A percentile compares a stretch with the other conserved stretches of the same genome.
These are phyloP conservation scores for Heliconius charithonia DNA, from an alignment of 2,888 invertebrate species.

Conservation along the genomic window DNA sequence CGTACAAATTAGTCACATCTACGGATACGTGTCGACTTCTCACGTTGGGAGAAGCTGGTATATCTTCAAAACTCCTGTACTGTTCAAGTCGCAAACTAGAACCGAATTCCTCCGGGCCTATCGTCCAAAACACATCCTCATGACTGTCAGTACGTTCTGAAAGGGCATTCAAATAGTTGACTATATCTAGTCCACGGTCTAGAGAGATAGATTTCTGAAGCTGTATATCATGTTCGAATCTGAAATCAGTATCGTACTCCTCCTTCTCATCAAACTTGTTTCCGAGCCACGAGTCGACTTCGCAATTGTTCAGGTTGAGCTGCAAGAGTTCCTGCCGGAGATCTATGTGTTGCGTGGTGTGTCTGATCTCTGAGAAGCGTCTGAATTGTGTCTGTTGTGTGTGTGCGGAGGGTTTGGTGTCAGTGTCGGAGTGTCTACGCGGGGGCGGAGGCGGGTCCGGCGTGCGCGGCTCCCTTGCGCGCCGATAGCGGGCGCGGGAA, in stretches of 20 bases:
- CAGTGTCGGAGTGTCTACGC: slow-evolving; percentile 70
- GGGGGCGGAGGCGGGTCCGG: slow-evolving; percentile 70
- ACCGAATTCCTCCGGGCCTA: slow-evolving; percentile 57
- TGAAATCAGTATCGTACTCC: slow-evolving; percentile 54
- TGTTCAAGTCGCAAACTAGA: slow-evolving; percentile 54
- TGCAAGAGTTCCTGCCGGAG: slow-evolving; percentile 71
- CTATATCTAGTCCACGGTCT: slow-evolving; percentile 71
- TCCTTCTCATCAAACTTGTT: slow-evolving; percentile 62
- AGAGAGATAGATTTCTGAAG: slow-evolving; percentile 72
- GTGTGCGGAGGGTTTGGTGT: slow-evolving; percentile 46
- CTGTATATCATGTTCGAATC: slow-evolving; percentile 67
- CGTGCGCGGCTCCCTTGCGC: slow-evolving; percentile 88
- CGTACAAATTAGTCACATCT: slow-evolving; percentile 54
- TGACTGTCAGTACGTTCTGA: slow-evolving; percentile 56
- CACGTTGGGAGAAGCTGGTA: slow-evolving; percentile 71
- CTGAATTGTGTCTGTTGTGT: slow-evolving; percentile 48
- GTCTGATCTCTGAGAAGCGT: slow-evolving; percentile 60
- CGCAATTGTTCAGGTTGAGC: slow-evolving; percentile 64
- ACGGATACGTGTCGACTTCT: slow-evolving; percentile 77
- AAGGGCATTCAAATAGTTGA: slow-evolving; percentile 66
- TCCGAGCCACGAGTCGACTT: slow-evolving; percentile 72
- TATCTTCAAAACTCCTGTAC: slow-evolving; percentile 74
- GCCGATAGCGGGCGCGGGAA: slow-evolving; percentile 92
- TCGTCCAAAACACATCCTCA: slow-evolving; percentile 58
- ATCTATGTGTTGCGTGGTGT: slow-evolving; percentile 61